phyloP scores from a whole-genome alignment of 2,797 vertebrate species.

The Dicrostonyx torquatus region DNA sequence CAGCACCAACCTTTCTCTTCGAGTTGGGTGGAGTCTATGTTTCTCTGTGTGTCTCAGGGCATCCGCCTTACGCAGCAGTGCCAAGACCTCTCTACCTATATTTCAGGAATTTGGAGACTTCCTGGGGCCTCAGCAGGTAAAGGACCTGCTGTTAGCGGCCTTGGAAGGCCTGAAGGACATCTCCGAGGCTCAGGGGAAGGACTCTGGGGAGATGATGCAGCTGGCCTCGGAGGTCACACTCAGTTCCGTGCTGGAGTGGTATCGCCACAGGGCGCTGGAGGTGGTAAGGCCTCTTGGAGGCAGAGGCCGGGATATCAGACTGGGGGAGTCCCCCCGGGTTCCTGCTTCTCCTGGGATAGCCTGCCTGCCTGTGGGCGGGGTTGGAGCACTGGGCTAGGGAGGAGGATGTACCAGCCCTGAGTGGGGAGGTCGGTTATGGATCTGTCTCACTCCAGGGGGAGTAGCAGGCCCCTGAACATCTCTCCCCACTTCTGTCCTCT shows the following conservation, averaged over 20 bases:
- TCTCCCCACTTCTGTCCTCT: not conserved
- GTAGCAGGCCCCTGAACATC: not conserved
- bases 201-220: conserved; percentile 59
- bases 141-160: conserved; percentile 78
- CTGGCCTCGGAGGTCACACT: conserved; percentile 71
- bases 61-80: too few relatives aligned
- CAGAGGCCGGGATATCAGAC: not conserved
- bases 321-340: not conserved
- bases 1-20: not conserved
- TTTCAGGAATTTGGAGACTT: conserved; percentile 81
- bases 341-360: not conserved
- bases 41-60: accelerated
- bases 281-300: conserved; percentile 74
- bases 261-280: conserved; percentile 68
- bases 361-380: not conserved
- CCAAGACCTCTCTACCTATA: conserved; percentile 3
- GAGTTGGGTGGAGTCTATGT: accelerated
- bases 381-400: not conserved
- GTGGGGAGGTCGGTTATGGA: not conserved
- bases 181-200: conserved; percentile 40
- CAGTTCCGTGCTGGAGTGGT: conserved; percentile 78
- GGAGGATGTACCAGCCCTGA: not conserved
- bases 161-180: conserved; percentile 71
- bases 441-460: not conserved
- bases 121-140: conserved; percentile 78